phyloP scores from a whole-genome alignment of 2,113 vertebrate species.

The Capreolus pygargus region DNA sequence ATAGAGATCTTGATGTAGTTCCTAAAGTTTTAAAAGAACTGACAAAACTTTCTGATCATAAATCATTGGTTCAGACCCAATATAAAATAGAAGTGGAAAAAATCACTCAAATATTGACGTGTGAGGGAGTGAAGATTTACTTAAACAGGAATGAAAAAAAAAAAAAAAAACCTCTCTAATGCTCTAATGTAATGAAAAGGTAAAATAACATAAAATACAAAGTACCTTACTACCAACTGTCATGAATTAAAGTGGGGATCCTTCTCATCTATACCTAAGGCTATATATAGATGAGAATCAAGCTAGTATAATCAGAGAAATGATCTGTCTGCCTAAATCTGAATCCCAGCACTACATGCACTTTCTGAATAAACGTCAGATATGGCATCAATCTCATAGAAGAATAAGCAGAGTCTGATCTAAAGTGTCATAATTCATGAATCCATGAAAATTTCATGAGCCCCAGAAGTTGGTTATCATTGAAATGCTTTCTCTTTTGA shows the following conservation, averaged over 20 bases:
- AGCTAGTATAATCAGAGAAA: not conserved
- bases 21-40: not conserved
- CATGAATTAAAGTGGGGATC: not conserved
- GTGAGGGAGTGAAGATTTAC: not conserved
- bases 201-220: not conserved
- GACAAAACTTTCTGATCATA: not conserved
- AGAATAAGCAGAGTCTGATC: not conserved
- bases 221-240: not conserved
- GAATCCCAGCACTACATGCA: not conserved
- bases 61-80: not conserved
- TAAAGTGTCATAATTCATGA: not conserved
- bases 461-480: slow-evolving; percentile 5
- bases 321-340: not conserved
- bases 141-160: not conserved
- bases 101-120: not conserved
- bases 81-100: not conserved
- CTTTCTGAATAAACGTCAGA: not conserved
- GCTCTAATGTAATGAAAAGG: not conserved
- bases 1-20: not conserved
- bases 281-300: not conserved
- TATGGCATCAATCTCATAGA: not conserved
- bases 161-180: not conserved
- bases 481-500: slow-evolving; percentile 27
- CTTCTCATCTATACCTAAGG: not conserved
- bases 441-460: slow-evolving; percentile 34